These are phyloP conservation scores for Lindbergichthys nudifrons DNA, from an alignment of 2,797 vertebrate genomes.

Conservation along the genomic window DNA sequence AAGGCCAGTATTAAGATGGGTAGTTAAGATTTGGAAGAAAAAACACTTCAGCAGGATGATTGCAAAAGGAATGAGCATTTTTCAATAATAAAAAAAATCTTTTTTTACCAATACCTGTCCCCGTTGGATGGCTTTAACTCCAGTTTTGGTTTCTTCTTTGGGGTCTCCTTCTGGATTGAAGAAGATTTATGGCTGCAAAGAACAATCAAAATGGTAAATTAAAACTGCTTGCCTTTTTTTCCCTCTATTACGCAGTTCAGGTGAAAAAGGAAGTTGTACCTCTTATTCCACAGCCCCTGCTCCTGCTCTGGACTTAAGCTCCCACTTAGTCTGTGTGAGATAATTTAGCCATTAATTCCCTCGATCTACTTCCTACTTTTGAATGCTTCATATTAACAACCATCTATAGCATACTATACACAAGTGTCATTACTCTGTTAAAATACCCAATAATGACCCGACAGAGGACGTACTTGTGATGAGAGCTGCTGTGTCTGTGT, in stretches of 20 bases:
- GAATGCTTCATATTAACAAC: neutral
- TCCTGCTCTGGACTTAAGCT: constrained; percentile 97
- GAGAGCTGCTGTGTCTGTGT: constrained; percentile 90
- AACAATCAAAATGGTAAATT: constrained; percentile 15
- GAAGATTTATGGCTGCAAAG: constrained; percentile 97
- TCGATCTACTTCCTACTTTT: neutral
- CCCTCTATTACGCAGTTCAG: neutral
- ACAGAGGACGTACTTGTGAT: constrained; percentile 91
- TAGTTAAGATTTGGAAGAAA: neutral
- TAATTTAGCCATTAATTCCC: constrained; percentile 3
- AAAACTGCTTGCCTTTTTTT: neutral
- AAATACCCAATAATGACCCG: constrained; percentile 5
- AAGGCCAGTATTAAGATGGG: neutral
- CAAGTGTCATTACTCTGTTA: neutral
- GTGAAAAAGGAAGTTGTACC: constrained; percentile 80
- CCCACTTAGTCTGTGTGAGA: constrained; percentile 89
- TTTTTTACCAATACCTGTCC: constrained; percentile 88
- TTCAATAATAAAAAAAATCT: neutral
- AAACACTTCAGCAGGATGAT: neutral
- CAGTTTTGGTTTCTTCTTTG: constrained; percentile 99
- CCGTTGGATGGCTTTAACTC: constrained; percentile 99
- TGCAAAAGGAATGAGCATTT: neutral
- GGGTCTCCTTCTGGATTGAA: constrained; percentile 99
- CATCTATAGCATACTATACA: neutral
- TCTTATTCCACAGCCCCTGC: constrained; percentile 98